Conservation (phyloP, 2,113 vertebrate species). For the Microcebus tavaratra region DNA sequence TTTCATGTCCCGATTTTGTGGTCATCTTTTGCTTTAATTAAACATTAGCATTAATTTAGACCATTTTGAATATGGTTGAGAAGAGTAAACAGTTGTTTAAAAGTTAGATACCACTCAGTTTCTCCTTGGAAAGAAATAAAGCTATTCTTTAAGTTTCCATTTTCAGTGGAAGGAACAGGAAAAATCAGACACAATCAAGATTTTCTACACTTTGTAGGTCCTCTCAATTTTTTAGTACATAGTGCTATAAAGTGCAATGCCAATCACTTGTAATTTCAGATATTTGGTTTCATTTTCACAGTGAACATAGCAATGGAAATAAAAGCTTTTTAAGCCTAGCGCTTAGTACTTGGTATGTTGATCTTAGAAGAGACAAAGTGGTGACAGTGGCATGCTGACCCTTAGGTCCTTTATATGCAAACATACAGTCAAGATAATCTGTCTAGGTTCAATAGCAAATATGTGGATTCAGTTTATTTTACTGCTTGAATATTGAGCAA, state of each 20-base stretch:
- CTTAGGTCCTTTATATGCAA: neutral
- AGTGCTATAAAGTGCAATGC: neutral
- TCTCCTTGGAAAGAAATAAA: neutral
- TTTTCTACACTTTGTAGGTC: neutral
- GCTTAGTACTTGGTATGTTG: neutral
- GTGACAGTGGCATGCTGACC: neutral
- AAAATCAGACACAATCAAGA: neutral
- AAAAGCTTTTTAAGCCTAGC: neutral
- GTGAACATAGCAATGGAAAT: neutral
- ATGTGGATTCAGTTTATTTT: neutral
- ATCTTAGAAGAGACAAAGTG: neutral
- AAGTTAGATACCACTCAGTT: neutral
- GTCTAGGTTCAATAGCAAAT: neutral
- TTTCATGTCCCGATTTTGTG: neutral
- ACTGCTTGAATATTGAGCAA: neutral
- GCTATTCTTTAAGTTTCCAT: rapidly evolving
- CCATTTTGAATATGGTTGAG: neutral
- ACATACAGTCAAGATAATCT: neutral
- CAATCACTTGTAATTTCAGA: neutral
- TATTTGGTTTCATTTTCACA: conserved; percentile 3
- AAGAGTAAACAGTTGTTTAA: conserved; percentile 39
- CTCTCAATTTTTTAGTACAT: neutral
- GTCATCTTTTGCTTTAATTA: neutral
- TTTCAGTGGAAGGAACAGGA: neutral
- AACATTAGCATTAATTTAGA: neutral